Percentiles rank a stretch among this genome's conserved stretches.
Evolutionary conservation across 2,797 vertebrate species (phyloP).

Genomic region (Jordanella pulchra): DNA sequence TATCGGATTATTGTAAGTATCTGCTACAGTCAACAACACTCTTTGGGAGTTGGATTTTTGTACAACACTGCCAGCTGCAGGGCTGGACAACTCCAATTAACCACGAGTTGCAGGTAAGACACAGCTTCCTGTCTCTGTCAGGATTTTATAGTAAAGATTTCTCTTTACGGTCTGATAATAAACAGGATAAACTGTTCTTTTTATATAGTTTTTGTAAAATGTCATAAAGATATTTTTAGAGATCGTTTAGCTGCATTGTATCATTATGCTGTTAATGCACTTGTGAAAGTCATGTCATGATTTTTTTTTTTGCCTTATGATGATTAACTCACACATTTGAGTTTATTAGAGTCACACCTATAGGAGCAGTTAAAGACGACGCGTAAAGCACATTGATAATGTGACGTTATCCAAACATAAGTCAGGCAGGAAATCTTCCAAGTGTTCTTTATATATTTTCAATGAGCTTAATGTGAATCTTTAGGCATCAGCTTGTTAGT

Average conservation of each 20-base stretch:
- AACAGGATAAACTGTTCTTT: background rate
- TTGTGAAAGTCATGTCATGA: background rate
- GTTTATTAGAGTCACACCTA: too few species aligned
- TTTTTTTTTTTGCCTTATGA: background rate
- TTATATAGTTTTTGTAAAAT: background rate
- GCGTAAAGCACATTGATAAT: too few species aligned
- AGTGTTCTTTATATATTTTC: too few species aligned
- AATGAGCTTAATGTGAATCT: too few species aligned
- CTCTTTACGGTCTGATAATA: background rate
- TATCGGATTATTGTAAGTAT: background rate
- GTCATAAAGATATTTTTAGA: too few species aligned
- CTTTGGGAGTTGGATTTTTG: background rate
- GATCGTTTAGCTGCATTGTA: background rate
- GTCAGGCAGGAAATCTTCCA: too few species aligned
- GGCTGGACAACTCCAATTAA: background rate
- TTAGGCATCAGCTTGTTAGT: too few species aligned
- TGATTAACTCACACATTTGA: too few species aligned
- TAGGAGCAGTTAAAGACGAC: too few species aligned
- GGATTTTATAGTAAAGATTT: background rate
- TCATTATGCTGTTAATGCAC: background rate
- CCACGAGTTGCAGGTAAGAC: background rate
- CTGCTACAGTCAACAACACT: background rate
- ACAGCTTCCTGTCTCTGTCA: background rate
- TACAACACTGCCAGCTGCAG: constrained; percentile 60
- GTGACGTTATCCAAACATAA: too few species aligned